Evolutionary conservation across 1,140 invertebrate species (phyloP).

Genomic region (Drosophila truncata): DNA sequence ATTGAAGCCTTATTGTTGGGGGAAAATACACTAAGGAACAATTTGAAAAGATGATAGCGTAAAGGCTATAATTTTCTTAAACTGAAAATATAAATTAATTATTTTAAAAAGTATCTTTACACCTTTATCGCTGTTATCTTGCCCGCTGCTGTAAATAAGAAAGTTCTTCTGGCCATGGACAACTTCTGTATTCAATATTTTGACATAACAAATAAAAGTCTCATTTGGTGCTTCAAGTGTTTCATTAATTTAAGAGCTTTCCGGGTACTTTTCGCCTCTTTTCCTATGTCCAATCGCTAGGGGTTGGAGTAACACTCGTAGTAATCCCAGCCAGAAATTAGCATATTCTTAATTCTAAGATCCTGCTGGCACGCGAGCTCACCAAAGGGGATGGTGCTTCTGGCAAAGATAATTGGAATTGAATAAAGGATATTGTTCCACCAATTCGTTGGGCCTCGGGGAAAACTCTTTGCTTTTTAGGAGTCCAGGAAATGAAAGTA

Average conservation of each 20-base stretch:
- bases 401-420: conserved; percentile 49
- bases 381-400: conserved; percentile 3
- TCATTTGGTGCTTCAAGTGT: conserved; percentile 51
- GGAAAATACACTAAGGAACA: not conserved
- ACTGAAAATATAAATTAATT: no score
- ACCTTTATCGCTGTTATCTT: not conserved
- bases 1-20: not conserved
- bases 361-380: conserved; percentile 59
- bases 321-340: conserved; percentile 66
- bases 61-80: not conserved
- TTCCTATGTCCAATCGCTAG: not conserved
- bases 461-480: conserved; percentile 1
- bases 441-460: not conserved
- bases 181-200: conserved; percentile 52
- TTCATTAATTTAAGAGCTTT: conserved; percentile 71
- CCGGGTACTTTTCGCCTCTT: conserved; percentile 20
- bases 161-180: conserved; percentile 1
- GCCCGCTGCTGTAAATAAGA: not conserved
- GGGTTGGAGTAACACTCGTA: conserved; percentile 42
- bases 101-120: not conserved
- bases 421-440: conserved; percentile 40
- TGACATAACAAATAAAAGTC: conserved; percentile 57
- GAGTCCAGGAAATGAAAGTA: conserved; percentile 45
- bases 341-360: conserved; percentile 62
- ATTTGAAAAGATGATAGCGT: not conserved